phyloP scores from a whole-genome alignment of 1,140 invertebrate species.

The Akabosia matsudoensis region DNA sequence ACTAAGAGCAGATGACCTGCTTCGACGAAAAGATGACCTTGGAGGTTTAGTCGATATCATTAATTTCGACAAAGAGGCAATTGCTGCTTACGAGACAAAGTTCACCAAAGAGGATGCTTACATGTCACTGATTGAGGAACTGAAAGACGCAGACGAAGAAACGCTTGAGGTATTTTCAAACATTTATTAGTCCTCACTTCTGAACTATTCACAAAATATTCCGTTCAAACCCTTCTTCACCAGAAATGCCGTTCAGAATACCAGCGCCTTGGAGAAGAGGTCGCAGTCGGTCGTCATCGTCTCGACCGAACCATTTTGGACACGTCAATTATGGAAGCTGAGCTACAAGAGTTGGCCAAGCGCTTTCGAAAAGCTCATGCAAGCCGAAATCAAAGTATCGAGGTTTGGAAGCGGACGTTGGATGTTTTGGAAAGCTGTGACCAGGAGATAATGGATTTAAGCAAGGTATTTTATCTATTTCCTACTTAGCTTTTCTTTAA shows the following conservation, averaged over 20 bases:
- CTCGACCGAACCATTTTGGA: background rate
- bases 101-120: conserved; percentile 32
- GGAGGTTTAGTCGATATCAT: conserved; percentile 30
- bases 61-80: conserved; percentile 37
- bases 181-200: background rate
- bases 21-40: conserved; percentile 15
- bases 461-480: conserved; percentile 22
- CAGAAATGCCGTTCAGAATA: background rate
- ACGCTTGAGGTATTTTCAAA: conserved; percentile 25
- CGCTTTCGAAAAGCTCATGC: conserved; percentile 28
- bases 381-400: conserved; percentile 33
- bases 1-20: background rate
- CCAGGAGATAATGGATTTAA: conserved; percentile 32
- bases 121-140: conserved; percentile 34
- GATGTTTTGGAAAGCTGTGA: conserved; percentile 35
- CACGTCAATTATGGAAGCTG: background rate
- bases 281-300: background rate
- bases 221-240: background rate
- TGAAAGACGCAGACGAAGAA: conserved; percentile 31
- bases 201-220: background rate
- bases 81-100: conserved; percentile 25
- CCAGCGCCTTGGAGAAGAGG: background rate
- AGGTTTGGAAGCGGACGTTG: conserved; percentile 38
- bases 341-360: conserved; percentile 15
- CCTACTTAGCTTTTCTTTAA: background rate